Conservation (phyloP, 2,888 invertebrate genomes). For the Brassicogethes aeneus region DNA sequence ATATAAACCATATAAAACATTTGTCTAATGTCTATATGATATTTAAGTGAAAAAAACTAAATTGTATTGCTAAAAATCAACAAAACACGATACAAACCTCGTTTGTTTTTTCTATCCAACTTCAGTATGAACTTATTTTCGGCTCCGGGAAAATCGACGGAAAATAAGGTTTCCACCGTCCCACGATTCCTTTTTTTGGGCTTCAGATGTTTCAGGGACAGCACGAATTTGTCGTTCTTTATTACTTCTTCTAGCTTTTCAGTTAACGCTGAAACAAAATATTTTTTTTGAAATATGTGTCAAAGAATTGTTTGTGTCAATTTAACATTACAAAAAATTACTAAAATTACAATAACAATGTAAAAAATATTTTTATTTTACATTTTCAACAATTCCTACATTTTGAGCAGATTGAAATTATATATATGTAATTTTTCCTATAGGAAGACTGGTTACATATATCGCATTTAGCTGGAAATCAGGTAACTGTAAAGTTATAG, state of each 20-base stretch:
- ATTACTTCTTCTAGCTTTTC: constrained; percentile 44
- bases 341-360: no score
- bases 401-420: no score
- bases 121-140: constrained; percentile 47
- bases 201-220: constrained; percentile 46
- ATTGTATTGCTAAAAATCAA: no score
- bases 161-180: constrained; percentile 46
- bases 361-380: no score
- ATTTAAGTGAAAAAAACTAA: not conserved
- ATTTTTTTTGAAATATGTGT: no score
- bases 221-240: constrained; percentile 44
- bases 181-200: constrained; percentile 40
- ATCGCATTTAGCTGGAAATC: no score
- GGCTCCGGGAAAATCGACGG: constrained; percentile 46
- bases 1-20: not conserved
- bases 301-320: no score
- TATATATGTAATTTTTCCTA: no score
- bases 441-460: no score
- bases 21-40: not conserved
- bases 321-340: no score
- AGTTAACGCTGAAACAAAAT: constrained; percentile 38
- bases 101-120: constrained; percentile 46
- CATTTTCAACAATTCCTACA: no score
- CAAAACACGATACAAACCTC: constrained; percentile 46
- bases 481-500: no score